These are phyloP conservation scores for Marmota flaviventris DNA, from an alignment of 2,113 vertebrate genomes.

Conservation along the genomic window DNA sequence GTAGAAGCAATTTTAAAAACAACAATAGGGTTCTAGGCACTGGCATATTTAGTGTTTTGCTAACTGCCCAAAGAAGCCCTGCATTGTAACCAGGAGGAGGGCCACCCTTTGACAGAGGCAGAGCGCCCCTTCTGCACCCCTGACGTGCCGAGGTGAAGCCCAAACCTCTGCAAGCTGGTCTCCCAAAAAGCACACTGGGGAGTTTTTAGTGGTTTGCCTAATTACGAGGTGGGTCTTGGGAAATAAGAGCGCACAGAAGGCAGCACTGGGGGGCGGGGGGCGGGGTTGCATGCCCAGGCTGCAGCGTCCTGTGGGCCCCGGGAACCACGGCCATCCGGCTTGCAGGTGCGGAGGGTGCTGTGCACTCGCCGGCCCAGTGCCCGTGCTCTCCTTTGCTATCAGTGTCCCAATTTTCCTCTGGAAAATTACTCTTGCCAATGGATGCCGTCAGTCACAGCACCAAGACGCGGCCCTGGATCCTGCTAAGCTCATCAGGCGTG, in stretches of 20 bases:
- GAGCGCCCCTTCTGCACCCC: neutral
- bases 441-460: neutral
- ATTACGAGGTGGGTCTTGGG: neutral
- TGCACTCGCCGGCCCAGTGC: accelerated
- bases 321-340: no score
- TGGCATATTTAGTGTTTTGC: neutral
- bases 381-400: neutral
- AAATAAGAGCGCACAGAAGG: neutral
- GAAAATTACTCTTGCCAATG: neutral
- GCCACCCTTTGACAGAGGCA: neutral
- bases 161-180: neutral
- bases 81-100: neutral
- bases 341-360: accelerated
- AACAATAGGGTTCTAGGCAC: neutral
- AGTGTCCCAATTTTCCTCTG: neutral
- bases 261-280: accelerated
- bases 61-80: neutral
- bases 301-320: neutral
- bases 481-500: neutral
- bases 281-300: neutral
- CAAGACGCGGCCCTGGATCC: neutral
- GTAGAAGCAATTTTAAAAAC: neutral
- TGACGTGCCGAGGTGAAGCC: neutral
- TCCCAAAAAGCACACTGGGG: neutral
- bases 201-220: neutral